Evolutionary conservation across 2,888 invertebrate genomes (phyloP).

Genomic region (Drosophila phalerata): DNA sequence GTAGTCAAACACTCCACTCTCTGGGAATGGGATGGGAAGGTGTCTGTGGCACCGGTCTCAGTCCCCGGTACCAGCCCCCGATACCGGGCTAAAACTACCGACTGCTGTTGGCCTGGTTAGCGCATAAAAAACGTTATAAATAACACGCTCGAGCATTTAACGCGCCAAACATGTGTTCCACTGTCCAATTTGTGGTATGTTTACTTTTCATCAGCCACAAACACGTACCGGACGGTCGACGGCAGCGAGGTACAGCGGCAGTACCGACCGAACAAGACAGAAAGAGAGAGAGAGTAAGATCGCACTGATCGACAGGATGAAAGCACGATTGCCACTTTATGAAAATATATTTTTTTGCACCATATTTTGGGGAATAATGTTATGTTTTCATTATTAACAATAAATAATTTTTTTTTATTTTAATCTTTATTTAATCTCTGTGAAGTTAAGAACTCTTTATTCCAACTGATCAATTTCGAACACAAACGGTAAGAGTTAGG

Average conservation of each 20-base stretch:
- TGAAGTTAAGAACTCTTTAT: neutral
- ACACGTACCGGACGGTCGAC: constrained; percentile 12
- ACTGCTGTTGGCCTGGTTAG: constrained; percentile 55
- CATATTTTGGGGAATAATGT: too few relatives aligned
- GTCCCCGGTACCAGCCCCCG: constrained; percentile 20
- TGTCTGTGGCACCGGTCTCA: constrained; percentile 46
- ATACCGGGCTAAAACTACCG: constrained; percentile 24
- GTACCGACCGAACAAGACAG: neutral
- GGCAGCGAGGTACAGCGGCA: neutral
- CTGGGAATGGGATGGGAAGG: constrained; percentile 32
- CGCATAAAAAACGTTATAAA: constrained; percentile 79
- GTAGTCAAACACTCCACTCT: constrained; percentile 39
- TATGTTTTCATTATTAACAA: too few relatives aligned
- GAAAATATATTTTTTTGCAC: too few relatives aligned
- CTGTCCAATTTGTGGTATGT: constrained; percentile 81
- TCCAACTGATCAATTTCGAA: neutral
- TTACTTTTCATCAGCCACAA: constrained; percentile 74
- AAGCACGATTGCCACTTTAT: neutral
- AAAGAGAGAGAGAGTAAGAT: neutral
- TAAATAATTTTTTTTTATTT: too few relatives aligned
- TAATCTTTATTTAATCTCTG: neutral
- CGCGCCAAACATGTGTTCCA: constrained; percentile 83
- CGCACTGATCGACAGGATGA: neutral
- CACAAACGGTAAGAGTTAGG: neutral
- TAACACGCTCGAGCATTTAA: constrained; percentile 81